Evolutionary conservation across 2,113 vertebrate species (phyloP).

Genomic region (Mobula hypostoma): DNA sequence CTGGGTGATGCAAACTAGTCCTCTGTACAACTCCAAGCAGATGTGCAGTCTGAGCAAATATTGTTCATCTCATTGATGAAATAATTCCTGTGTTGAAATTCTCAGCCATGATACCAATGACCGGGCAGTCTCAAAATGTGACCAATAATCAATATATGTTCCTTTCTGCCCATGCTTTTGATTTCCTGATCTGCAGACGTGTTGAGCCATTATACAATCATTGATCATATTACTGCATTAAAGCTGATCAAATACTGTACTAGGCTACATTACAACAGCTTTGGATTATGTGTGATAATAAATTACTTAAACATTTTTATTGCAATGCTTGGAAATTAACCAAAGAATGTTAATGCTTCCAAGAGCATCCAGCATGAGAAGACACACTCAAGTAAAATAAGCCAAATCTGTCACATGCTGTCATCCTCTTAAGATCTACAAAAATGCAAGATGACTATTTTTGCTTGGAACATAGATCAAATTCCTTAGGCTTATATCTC

Average conservation of each 20-base stretch:
- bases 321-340: neutral
- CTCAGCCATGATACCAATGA: too few relatives aligned
- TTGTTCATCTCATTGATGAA: too few relatives aligned
- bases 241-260: neutral
- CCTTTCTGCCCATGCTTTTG: neutral
- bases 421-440: neutral
- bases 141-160: neutral
- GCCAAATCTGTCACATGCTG: neutral
- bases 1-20: too few relatives aligned
- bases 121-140: too few relatives aligned
- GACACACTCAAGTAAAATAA: neutral
- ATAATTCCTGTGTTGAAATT: too few relatives aligned
- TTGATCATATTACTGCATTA: neutral
- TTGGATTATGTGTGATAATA: neutral
- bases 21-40: too few relatives aligned
- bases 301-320: neutral
- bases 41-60: too few relatives aligned
- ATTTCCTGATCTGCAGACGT: neutral
- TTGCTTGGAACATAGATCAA: neutral
- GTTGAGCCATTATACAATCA: neutral
- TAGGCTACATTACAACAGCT: neutral
- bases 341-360: neutral
- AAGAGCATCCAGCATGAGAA: neutral
- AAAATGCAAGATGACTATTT: neutral
- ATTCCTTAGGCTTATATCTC: neutral